A percentile compares a stretch with the other conserved stretches of the same genome.
These are phyloP conservation scores for Fregata magnificens DNA, from an alignment of 2,113 vertebrate species.

Conservation along the genomic window DNA sequence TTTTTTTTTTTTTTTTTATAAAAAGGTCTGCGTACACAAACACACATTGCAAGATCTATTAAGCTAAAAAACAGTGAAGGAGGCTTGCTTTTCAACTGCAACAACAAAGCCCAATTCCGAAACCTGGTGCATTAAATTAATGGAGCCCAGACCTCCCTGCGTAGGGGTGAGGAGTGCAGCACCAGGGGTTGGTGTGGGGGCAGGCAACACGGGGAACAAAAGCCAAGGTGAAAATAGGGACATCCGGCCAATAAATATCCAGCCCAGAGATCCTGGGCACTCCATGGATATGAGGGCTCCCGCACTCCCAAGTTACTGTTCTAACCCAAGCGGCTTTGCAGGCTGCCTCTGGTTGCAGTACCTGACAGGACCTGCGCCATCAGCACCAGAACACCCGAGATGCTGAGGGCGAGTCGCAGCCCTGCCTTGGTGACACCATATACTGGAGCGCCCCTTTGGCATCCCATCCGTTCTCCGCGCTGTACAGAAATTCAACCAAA, in stretches of 20 bases:
- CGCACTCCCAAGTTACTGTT: background rate
- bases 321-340: fast-evolving
- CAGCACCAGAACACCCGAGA: fast-evolving
- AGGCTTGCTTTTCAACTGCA: background rate
- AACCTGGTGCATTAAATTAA: fast-evolving
- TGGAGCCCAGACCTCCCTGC: fast-evolving
- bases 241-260: background rate
- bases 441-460: fast-evolving
- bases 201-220: background rate
- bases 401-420: background rate
- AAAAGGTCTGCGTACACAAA: background rate
- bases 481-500: fast-evolving
- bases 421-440: background rate
- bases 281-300: background rate
- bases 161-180: fast-evolving
- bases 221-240: background rate
- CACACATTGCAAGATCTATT: background rate
- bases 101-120: background rate
- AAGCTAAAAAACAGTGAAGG: background rate
- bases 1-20: background rate
- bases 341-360: background rate
- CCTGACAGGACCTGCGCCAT: background rate
- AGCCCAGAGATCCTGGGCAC: background rate
- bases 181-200: background rate
- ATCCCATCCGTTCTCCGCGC: fast-evolving